Evolutionary conservation across 1,140 invertebrate species (phyloP).

Genomic region (Plodia interpunctella): DNA sequence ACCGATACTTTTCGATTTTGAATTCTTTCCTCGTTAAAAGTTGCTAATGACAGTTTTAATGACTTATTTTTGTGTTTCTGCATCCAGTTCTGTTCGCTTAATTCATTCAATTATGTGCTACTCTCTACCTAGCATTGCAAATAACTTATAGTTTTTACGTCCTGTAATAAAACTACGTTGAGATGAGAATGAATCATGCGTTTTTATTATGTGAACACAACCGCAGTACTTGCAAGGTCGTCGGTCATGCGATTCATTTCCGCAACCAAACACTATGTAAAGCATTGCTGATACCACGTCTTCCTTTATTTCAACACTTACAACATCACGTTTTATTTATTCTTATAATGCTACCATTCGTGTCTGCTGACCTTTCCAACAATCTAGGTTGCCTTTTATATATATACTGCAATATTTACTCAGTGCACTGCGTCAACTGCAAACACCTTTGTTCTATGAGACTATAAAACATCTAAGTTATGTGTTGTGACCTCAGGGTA

Average conservation of each 20-base stretch:
- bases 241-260: slow-evolving; percentile 47
- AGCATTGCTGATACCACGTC: neutral
- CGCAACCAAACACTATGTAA: slow-evolving; percentile 42
- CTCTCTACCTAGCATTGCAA: neutral
- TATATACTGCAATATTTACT: neutral
- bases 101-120: too few relatives aligned
- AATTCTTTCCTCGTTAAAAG: too few relatives aligned
- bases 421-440: neutral
- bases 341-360: neutral
- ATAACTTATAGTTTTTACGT: neutral
- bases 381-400: slow-evolving; percentile 4
- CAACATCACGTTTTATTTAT: slow-evolving; percentile 1
- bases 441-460: slow-evolving; percentile 25
- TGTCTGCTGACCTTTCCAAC: neutral
- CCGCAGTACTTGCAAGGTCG: slow-evolving; percentile 37
- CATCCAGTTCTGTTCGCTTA: too few relatives aligned
- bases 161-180: neutral
- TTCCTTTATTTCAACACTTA: neutral
- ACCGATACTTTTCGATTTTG: too few relatives aligned
- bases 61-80: too few relatives aligned
- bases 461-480: slow-evolving; percentile 42
- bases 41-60: too few relatives aligned
- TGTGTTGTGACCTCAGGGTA: slow-evolving; percentile 38
- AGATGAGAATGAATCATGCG: slow-evolving; percentile 10
- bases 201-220: slow-evolving; percentile 34